These are phyloP conservation scores for Orthosia gothica DNA, from an alignment of 2,888 invertebrate genomes.

Conservation along the genomic window DNA sequence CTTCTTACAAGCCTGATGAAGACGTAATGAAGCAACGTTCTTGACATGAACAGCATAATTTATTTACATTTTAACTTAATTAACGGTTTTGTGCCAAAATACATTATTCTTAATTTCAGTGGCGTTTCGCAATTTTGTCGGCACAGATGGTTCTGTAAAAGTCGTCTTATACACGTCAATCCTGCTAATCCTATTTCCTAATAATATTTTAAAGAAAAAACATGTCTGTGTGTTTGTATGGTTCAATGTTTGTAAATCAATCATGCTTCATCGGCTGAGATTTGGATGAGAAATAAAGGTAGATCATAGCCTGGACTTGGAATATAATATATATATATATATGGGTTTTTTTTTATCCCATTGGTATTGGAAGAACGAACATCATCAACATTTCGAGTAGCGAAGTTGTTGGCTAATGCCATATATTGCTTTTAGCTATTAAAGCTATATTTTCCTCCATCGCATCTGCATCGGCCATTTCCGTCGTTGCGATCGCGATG, in stretches of 20 bases:
- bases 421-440: not conserved
- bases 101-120: slow-evolving; percentile 27
- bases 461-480: slow-evolving; percentile 3
- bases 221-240: not conserved
- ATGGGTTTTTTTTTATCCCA: not conserved
- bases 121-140: slow-evolving; percentile 47
- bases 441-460: not conserved
- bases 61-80: slow-evolving; percentile 57
- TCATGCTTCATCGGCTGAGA: no score
- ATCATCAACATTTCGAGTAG: no score
- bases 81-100: slow-evolving; percentile 48
- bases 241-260: not conserved
- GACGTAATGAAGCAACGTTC: slow-evolving; percentile 54
- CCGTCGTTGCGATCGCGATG: slow-evolving; percentile 32
- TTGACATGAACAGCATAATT: slow-evolving; percentile 50
- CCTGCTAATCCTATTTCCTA: not conserved
- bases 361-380: no score
- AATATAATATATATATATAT: not conserved
- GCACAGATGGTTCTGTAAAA: slow-evolving; percentile 46
- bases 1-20: slow-evolving; percentile 46
- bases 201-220: not conserved
- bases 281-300: not conserved
- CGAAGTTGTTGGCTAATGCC: no score
- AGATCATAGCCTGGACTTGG: not conserved
- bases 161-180: slow-evolving; percentile 4